Conservation (phyloP, 2,113 vertebrate genomes). For the Poeciliopsis prolifica region DNA sequence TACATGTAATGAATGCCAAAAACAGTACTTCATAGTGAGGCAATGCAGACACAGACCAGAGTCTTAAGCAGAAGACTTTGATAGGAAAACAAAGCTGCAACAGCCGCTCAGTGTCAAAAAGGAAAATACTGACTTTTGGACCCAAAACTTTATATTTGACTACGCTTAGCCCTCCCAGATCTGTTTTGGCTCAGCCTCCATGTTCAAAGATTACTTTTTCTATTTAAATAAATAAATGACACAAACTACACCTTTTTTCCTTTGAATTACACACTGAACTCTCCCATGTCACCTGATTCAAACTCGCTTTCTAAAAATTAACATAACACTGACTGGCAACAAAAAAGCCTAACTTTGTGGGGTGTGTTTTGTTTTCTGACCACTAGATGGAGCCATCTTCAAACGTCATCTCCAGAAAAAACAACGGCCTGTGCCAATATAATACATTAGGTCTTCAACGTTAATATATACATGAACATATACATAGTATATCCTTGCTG, state of each 20-base stretch:
- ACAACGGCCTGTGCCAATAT: conserved; percentile 2
- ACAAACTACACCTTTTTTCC: background rate
- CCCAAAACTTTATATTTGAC: conserved; percentile 30
- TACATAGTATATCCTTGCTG: conserved; percentile 31
- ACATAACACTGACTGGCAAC: background rate
- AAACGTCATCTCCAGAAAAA: background rate
- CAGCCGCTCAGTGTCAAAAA: conserved; percentile 37
- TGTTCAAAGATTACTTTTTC: conserved; percentile 14
- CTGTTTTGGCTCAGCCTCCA: conserved; percentile 61
- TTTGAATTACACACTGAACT: background rate
- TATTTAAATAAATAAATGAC: conserved; percentile 21
- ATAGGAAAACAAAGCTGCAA: conserved; percentile 2
- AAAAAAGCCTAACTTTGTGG: background rate
- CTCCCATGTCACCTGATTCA: too few relatives aligned
- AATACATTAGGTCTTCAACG: conserved; percentile 1
- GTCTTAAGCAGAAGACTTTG: conserved; percentile 1
- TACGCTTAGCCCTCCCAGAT: conserved; percentile 26
- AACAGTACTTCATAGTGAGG: background rate
- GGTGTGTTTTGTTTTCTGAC: background rate
- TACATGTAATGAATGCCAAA: conserved; percentile 2
- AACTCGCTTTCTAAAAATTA: too few relatives aligned
- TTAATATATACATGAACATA: conserved; percentile 19
- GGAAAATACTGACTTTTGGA: conserved; percentile 33
- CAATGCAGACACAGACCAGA: conserved; percentile 2
- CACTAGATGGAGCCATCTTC: conserved; percentile 57